phyloP scores from a whole-genome alignment of 2,113 vertebrate genomes.

The Elephas maximus region DNA sequence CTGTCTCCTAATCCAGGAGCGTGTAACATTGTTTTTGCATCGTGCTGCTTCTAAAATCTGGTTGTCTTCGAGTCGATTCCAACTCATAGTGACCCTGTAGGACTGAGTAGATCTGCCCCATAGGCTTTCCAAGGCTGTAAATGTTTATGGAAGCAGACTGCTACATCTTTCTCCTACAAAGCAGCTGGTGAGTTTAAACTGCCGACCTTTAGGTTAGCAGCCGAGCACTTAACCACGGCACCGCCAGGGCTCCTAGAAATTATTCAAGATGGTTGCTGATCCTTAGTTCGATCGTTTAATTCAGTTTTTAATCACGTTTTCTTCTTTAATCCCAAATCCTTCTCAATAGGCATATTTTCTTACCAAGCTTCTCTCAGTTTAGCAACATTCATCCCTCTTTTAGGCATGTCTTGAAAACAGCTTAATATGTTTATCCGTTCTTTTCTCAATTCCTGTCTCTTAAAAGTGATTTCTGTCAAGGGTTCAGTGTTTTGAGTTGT shows the following conservation, averaged over 20 bases:
- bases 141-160: background rate
- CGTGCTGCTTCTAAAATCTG: background rate
- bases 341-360: constrained; percentile 30
- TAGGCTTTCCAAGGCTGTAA: background rate
- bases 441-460: constrained; percentile 65
- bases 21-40: background rate
- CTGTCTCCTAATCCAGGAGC: background rate
- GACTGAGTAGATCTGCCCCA: background rate
- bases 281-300: background rate
- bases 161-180: background rate
- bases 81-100: background rate
- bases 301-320: constrained; percentile 58
- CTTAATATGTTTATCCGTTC: constrained; percentile 67
- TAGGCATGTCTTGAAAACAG: constrained; percentile 61
- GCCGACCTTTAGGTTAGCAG: background rate
- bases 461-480: constrained; percentile 60
- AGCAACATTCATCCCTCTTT: constrained; percentile 42
- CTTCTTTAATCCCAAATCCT: constrained; percentile 31
- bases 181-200: no score
- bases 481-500: constrained; percentile 54
- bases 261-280: background rate
- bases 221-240: background rate
- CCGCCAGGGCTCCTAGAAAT: background rate
- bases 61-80: background rate
- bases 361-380: constrained; percentile 20